A percentile compares a stretch with the other conserved stretches of the same genome.
Conservation (phyloP, 2,797 vertebrate genomes). For the Myripristis jacobus region DNA sequence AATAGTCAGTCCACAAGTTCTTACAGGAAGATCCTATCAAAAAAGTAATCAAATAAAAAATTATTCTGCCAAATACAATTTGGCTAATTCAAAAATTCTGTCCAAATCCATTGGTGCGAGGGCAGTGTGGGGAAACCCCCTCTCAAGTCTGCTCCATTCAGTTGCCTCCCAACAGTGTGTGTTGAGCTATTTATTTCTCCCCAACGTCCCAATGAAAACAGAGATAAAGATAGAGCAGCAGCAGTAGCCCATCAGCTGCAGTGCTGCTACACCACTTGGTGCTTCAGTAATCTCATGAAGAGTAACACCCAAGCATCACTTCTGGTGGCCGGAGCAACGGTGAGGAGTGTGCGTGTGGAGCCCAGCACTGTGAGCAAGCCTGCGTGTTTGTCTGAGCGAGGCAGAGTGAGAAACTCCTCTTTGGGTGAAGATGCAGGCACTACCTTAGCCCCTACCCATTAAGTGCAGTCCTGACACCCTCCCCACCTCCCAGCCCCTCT, state of each 20-base stretch:
- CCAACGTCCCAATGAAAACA: conserved; percentile 74
- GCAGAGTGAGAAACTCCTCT: conserved; percentile 72
- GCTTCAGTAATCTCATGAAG: conserved; percentile 62
- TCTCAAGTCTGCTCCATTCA: conserved; percentile 72
- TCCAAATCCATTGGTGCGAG: conserved; percentile 71
- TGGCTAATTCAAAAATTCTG: conserved; percentile 53
- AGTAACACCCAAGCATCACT: conserved; percentile 67
- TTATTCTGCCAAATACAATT: conserved; percentile 50
- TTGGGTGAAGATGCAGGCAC: conserved; percentile 75
- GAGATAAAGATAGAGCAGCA: conserved; percentile 73
- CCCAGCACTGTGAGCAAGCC: conserved; percentile 65
- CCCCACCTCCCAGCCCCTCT: conserved; percentile 60
- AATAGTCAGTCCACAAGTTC: conserved; percentile 25
- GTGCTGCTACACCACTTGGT: conserved; percentile 54
- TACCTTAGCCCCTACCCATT: conserved; percentile 73
- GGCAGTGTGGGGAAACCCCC: conserved; percentile 76
- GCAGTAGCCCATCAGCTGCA: conserved; percentile 69
- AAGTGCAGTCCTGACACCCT: conserved; percentile 70
- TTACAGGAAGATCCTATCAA: conserved; percentile 34
- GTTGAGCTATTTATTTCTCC: conserved; percentile 77
- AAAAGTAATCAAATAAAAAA: conserved; percentile 35
- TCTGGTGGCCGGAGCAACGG: conserved; percentile 65
- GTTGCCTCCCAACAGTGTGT: conserved; percentile 77
- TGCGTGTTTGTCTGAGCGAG: conserved; percentile 65
- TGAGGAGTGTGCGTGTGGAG: conserved; percentile 64